Base-by-base conservation (phyloP, 2,113 vertebrate species). In the Corapipo altera region DNA sequence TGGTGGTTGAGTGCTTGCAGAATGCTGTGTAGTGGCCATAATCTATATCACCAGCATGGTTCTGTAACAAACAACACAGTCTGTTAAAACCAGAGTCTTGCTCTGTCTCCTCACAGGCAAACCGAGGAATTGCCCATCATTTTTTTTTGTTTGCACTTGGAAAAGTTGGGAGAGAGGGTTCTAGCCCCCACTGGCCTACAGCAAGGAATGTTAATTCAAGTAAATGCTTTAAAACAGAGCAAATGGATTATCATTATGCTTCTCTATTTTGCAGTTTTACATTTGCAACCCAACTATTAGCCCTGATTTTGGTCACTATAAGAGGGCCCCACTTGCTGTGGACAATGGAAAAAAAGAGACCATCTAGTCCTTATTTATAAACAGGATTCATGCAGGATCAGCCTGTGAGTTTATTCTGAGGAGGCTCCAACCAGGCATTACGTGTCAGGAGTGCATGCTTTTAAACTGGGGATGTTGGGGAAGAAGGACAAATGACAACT, bases 1-100 rank as follows among this genome's bases (percentile, higher is more conserved):
- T 89, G 49, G 97, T 98, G 49, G 94, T 51, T 0, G 98, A 89
- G 77, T 98, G 98, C 95, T 98, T 98, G 94, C 98, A 99, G 97
- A 98, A 98, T 1, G 99, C 98, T 0, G 98, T 99, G 95, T 99
- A 99, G 97, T 99, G 99, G 78, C 99, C 99, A 66, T 97, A 96
- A 39, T 99, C 98, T 89, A 99, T 96, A 79, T 98, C 97, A n/a
- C 98, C 99, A 64, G 91, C 94, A 12, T 99, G 99, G 94, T 99
- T 99, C 99, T 99, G 84, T 30, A 95, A 91, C 70, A 65, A 94
- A 80, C 58, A 65, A 19, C 30, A 80, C 3, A 8, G 27, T 16
- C 48, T 72, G 55, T 65, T 66, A 44, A 27, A 58, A 58, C 11
- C 44, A 32, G 22, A 44, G 62, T 32, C 43, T 55, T 6, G 0